Evolutionary conservation across 2,888 invertebrate species (phyloP), one percentile per base, ranked within the genome.

Genomic region (Eretmocerus hayati): DNA sequence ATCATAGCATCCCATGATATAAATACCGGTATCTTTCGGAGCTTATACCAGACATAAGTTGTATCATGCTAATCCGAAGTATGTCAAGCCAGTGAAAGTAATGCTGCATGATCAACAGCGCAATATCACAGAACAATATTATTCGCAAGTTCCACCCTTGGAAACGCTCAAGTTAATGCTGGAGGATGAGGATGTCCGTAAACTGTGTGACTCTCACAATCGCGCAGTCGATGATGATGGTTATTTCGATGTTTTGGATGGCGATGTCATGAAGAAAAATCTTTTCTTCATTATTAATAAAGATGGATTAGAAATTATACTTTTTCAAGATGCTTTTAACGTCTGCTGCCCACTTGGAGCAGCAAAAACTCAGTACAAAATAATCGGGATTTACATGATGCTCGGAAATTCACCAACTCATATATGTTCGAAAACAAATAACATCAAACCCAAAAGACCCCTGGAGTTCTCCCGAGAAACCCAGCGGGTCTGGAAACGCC

Each of bases 281-380:
- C 8, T 9, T 9, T 26, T 26, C 11, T 26, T 26, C 11, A 26
- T n/a, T n/a, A n/a, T n/a, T n/a, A n/a, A n/a, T n/a, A 15, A 15
- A 26, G 49, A 54, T 13, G 23, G 38, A 3, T 42, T 37, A 8
- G 35, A 50, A 26, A 11, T 57, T 3, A 47, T 53, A 2, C 39
- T 58, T 9, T 58, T 55, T 20, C 55, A 56, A 45, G 58, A 57
- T 42, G 43, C 47, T n/a, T 58, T 57, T 51, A 53, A 57, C 31
- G 40, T 57, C 6, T 53, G 56, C 9, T 53, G 53, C 26, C 53
- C 39, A 22, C n/a, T 39, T 13, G 39, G 39, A n/a, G 6, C 39
- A 5, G 21, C 39, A 8, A 20, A 18, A 18, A 13, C 15, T 13
- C 21, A 39, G 13, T 39, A 22, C 2, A 39, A 39, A 21, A 6